These are phyloP conservation scores for Rhabdomys pumilio DNA, from an alignment of 2,797 vertebrate species.

Conservation along the genomic window DNA sequence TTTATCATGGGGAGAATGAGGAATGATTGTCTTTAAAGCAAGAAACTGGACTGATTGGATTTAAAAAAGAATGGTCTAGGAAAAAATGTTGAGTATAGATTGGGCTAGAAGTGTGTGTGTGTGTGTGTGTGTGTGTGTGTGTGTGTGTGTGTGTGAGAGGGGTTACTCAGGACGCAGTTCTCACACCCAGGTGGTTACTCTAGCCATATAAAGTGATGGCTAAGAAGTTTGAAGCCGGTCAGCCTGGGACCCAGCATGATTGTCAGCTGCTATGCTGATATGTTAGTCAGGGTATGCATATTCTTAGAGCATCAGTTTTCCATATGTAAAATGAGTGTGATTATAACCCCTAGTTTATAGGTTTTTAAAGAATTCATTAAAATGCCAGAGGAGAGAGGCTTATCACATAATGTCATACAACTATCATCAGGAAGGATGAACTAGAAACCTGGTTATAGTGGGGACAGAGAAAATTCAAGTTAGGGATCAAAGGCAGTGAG, in stretches of 20 bases:
- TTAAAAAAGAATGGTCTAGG: background rate
- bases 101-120: background rate
- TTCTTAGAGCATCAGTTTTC: background rate
- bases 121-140: too few species aligned
- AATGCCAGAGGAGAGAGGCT: background rate
- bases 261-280: background rate
- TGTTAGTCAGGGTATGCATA: background rate
- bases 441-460: background rate
- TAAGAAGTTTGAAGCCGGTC: background rate
- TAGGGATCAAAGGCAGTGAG: background rate
- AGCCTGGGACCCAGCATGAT: background rate
- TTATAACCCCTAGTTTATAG: background rate
- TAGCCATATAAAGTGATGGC: too few species aligned
- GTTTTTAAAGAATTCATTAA: conserved; percentile 33
- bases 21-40: background rate
- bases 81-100: background rate
- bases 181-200: background rate
- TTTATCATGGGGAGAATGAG: conserved; percentile 6
- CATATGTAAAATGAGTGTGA: background rate
- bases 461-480: background rate
- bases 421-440: background rate
- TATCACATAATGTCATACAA: background rate
- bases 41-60: background rate
- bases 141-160: background rate
- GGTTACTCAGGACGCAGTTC: background rate